Percentiles rank a stretch among this genome's conserved stretches.
Conservation (phyloP, 2,113 vertebrate species). For the Suncus etruscus region DNA sequence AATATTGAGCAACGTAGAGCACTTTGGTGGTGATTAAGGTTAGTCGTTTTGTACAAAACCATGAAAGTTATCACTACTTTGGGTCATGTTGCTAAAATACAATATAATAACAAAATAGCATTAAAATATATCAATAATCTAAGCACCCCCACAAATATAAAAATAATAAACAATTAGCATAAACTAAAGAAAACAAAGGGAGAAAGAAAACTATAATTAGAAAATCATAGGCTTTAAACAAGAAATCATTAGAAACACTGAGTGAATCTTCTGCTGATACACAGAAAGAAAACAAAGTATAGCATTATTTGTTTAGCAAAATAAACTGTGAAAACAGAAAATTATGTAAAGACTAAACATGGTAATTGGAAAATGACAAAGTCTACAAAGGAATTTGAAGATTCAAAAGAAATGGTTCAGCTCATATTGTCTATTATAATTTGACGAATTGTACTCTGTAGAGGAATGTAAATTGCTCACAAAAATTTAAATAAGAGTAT, state of each 20-base stretch:
- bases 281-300: neutral
- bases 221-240: slow-evolving; percentile 19
- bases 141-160: neutral
- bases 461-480: slow-evolving; percentile 29
- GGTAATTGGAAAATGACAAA: slow-evolving; percentile 13
- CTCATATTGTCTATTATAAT: slow-evolving; percentile 23
- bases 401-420: slow-evolving; percentile 25
- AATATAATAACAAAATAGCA: no score
- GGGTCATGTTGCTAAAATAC: no score
- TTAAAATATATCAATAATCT: neutral
- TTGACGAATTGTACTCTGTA: slow-evolving; percentile 45
- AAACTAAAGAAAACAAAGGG: neutral
- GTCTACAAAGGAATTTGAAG: slow-evolving; percentile 30
- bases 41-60: no score
- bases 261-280: slow-evolving; percentile 12
- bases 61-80: no score
- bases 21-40: no score
- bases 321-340: neutral
- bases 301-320: slow-evolving; percentile 40
- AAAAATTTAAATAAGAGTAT: neutral
- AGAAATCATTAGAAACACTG: slow-evolving; percentile 38
- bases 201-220: neutral
- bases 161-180: neutral
- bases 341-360: slow-evolving; percentile 43
- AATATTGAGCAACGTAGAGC: no score